Conservation (phyloP, 2,113 vertebrate genomes). For the Pagrus major region DNA sequence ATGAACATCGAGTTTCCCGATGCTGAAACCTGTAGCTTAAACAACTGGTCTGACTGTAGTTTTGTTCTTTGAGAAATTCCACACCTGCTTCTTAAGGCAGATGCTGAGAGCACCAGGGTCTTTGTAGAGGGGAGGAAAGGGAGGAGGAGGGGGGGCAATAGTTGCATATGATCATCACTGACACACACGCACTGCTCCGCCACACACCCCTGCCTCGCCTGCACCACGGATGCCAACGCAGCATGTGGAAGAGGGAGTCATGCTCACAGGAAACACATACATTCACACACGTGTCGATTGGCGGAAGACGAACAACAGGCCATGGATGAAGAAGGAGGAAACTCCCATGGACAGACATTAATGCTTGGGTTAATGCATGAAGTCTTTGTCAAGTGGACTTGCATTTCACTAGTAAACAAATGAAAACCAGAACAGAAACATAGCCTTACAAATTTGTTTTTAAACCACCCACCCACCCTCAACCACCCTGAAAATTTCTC, state of each 20-base stretch:
- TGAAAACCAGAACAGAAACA: constrained; percentile 67
- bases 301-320: constrained; percentile 60
- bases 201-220: constrained; percentile 21
- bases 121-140: constrained; percentile 9
- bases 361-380: constrained; percentile 53
- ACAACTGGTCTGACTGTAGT: constrained; percentile 75
- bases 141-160: neutral
- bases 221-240: constrained; percentile 53
- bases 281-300: neutral
- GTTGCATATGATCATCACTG: neutral
- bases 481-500: constrained; percentile 63
- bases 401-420: constrained; percentile 75
- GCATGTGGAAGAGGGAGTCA: constrained; percentile 51
- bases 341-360: constrained; percentile 44
- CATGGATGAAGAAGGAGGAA: constrained; percentile 13
- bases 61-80: constrained; percentile 73
- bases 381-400: constrained; percentile 54
- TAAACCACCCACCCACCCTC: constrained; percentile 59
- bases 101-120: constrained; percentile 81
- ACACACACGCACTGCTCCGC: constrained; percentile 3
- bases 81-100: constrained; percentile 75
- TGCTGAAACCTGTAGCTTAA: constrained; percentile 78
- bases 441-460: constrained; percentile 45
- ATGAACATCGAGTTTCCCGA: constrained; percentile 47
- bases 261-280: constrained; percentile 9